Evolutionary conservation across 2,113 vertebrate species (phyloP).

Genomic region (Chaenocephalus aceratus): DNA sequence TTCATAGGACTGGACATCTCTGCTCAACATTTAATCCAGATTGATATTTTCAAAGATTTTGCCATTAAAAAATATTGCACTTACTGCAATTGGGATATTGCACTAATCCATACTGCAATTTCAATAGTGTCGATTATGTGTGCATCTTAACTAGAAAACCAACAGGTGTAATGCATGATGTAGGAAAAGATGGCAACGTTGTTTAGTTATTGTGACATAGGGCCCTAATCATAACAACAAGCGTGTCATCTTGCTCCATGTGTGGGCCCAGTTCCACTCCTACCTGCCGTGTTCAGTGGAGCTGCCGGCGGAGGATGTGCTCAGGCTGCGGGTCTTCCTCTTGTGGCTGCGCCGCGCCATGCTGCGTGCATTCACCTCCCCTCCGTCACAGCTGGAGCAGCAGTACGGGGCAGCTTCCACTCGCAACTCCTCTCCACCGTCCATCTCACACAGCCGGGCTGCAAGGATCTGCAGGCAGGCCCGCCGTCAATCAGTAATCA

Average conservation of each 20-base stretch:
- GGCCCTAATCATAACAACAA: neutral
- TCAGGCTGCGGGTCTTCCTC: slow-evolving; percentile 91
- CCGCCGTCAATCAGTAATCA: neutral
- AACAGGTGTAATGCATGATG: neutral
- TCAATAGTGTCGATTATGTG: too few species aligned
- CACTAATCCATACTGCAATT: too few species aligned
- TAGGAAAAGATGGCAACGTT: neutral
- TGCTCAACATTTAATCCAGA: too few species aligned
- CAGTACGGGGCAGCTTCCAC: slow-evolving; percentile 80
- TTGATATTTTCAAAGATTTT: too few species aligned
- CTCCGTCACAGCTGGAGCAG: slow-evolving; percentile 86
- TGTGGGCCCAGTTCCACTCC: neutral
- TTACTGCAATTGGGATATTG: too few species aligned
- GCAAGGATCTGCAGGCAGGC: slow-evolving; percentile 1
- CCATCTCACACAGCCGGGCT: slow-evolving; percentile 63
- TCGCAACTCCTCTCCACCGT: slow-evolving; percentile 65
- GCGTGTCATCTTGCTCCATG: neutral
- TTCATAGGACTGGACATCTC: too few species aligned
- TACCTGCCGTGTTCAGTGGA: slow-evolving; percentile 93
- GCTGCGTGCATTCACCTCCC: slow-evolving; percentile 75
- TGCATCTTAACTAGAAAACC: too few species aligned
- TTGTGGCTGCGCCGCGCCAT: slow-evolving; percentile 74
- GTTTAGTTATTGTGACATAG: neutral
- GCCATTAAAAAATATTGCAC: too few species aligned
- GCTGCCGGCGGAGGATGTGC: slow-evolving; percentile 87